Evolutionary conservation across 2,888 invertebrate species (phyloP).

Genomic region (Bombylius discolor): DNA sequence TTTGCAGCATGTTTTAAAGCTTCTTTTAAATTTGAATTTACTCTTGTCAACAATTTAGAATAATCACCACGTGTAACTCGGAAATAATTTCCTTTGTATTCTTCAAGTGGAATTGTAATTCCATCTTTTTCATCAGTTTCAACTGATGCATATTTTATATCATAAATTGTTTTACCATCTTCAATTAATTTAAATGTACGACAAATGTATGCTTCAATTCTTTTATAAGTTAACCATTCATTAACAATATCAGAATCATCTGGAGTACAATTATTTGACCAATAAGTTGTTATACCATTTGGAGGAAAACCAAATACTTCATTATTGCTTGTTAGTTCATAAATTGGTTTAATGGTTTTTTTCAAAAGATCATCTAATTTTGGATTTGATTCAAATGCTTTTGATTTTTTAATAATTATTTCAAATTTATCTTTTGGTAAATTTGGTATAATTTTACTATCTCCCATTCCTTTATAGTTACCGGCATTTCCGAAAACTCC

Average conservation of each 20-base stretch:
- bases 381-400: constrained; percentile 48
- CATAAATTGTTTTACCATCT: constrained; percentile 46
- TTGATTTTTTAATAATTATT: constrained; percentile 53
- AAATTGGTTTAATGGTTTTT: constrained; percentile 48
- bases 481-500: constrained; percentile 78
- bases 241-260: constrained; percentile 66
- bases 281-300: constrained; percentile 83
- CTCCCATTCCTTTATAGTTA: constrained; percentile 95
- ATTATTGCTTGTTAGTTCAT: constrained; percentile 54
- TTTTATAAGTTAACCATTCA: constrained; percentile 63
- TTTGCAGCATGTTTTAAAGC: constrained; percentile 65
- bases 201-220: constrained; percentile 76
- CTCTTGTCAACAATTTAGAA: constrained; percentile 53
- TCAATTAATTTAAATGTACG: constrained; percentile 71
- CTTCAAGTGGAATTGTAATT: constrained; percentile 48
- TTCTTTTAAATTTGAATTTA: constrained; percentile 52
- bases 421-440: constrained; percentile 59
- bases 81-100: constrained; percentile 53
- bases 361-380: constrained; percentile 52
- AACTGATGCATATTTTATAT: constrained; percentile 62
- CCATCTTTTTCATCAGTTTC: constrained; percentile 43
- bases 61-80: constrained; percentile 73
- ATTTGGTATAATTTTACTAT: constrained; percentile 86
- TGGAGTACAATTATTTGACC: constrained; percentile 75
- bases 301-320: constrained; percentile 63